A percentile compares a stretch with the other conserved stretches of the same genome.
phyloP scores from a whole-genome alignment of 2,888 invertebrate species.

The Phrixothrix hirtus region DNA sequence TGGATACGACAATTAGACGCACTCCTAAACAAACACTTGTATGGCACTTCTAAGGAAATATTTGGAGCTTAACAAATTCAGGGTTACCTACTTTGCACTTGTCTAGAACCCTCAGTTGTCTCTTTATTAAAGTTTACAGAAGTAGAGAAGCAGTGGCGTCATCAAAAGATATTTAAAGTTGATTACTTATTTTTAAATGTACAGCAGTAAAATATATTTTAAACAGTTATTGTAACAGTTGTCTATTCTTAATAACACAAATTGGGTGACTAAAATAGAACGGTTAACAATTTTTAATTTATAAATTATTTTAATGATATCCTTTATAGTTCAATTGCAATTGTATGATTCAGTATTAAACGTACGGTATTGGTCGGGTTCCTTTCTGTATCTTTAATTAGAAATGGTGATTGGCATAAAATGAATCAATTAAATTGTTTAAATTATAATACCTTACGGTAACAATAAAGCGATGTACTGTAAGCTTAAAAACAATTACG shows the following conservation, averaged over 20 bases:
- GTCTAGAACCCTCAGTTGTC: conserved; percentile 13
- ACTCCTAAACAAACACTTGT: conserved; percentile 48
- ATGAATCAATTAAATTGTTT: not conserved
- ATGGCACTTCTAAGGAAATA: conserved; percentile 40
- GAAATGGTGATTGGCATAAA: not conserved
- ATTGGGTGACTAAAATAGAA: not conserved
- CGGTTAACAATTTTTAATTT: conserved; percentile 1
- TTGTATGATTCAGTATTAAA: not conserved
- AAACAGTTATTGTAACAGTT: not conserved
- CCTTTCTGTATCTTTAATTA: not conserved
- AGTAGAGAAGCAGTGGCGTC: conserved; percentile 6
- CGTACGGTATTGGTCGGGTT: not conserved
- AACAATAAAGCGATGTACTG: too few relatives aligned
- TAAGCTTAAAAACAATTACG: too few relatives aligned
- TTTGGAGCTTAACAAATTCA: conserved; percentile 46
- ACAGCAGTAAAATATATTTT: not conserved
- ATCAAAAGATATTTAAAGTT: not conserved
- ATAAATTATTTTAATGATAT: not conserved
- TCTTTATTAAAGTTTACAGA: conserved; percentile 7
- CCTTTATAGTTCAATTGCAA: too few relatives aligned
- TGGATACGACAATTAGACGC: conserved; percentile 43
- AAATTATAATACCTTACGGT: too few relatives aligned
- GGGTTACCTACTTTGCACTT: conserved; percentile 36
- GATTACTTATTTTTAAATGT: too few relatives aligned
- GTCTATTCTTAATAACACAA: not conserved